Conservation (phyloP, 2,797 vertebrate genomes). For the Anas flavirostris region DNA sequence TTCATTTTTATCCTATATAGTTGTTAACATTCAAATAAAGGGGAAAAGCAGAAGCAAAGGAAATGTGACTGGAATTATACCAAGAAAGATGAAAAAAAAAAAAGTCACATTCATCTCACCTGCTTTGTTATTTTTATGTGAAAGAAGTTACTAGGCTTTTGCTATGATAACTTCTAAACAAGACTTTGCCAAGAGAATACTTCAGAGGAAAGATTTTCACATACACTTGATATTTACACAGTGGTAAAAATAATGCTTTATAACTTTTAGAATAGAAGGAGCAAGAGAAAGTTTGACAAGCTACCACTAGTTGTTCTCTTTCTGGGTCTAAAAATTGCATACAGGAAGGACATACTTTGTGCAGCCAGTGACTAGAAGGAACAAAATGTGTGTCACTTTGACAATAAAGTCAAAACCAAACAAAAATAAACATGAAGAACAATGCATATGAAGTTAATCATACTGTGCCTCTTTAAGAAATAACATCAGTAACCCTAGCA, state of each 20-base stretch:
- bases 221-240: background rate
- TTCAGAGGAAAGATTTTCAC: slow-evolving; percentile 24
- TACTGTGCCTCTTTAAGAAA: background rate
- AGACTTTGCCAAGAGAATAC: background rate
- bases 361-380: background rate
- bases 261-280: background rate
- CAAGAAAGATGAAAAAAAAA: background rate
- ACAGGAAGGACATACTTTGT: background rate
- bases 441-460: background rate
- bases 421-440: background rate
- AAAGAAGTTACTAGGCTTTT: background rate
- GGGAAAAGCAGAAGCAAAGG: background rate
- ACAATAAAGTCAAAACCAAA: background rate
- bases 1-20: background rate
- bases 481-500: background rate
- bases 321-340: slow-evolving; percentile 42
- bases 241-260: slow-evolving; percentile 35
- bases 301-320: slow-evolving; percentile 18
- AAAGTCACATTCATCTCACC: background rate
- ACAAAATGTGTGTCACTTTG: background rate
- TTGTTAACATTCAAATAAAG: background rate
- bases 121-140: background rate
- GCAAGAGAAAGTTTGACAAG: slow-evolving; percentile 32
- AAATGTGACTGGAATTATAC: background rate
- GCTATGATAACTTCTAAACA: background rate